Base-by-base conservation (phyloP, 1,140 invertebrate species). In the Drosophila pachea region DNA sequence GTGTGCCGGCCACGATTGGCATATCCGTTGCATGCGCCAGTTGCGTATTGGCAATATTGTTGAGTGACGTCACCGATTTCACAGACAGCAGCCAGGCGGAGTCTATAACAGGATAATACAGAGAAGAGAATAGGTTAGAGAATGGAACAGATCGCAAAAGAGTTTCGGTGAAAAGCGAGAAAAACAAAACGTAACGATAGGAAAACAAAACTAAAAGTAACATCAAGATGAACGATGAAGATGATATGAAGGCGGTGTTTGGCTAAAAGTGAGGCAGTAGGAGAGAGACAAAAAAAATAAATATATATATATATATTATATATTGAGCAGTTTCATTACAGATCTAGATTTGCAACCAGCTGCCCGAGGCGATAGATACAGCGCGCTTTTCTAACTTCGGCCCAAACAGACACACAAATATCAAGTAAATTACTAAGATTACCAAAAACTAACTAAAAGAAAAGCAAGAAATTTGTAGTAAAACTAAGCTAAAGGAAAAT, bases 11-110 rank as follows among this genome's bases (percentile, higher is more conserved):
- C 16, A n/a, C 32, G 5, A 7, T 0, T n/a, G 59, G 49, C 45
- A 35, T n/a, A 8, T 55, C 58, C 8, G n/a, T 5, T 0, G 35
- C 6, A 14, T 45, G 65, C 22, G 12, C n/a, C 40, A 14, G 40
- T 36, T 52, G 47, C 11, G 67, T 64, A 11, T 33, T 38, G 2
- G 72, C 78, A 33, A 87, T 68, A 16, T 82, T 77, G 29, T 89
- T 88, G 5, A 89, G 58, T 31, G 88, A 84, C 14, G 89, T 89
- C 5, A 89, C 74, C 32, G 88, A 89, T 54, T 87, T 88, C 7
- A 89, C 73, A 8, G 82, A 72, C 49, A 87, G 62, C 2, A 73
- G 78, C 87, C 87, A 88, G 52, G 42, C 52, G 33, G 73, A 72
- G 31, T 89, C 87, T 89, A 83, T 42, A 86, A 86, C 14, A 61